Evolutionary conservation across 64 coral and sea anemone genomes (phyloP), one percentile per base, ranked within the genome.

Genomic region (Orbicella faveolata): DNA sequence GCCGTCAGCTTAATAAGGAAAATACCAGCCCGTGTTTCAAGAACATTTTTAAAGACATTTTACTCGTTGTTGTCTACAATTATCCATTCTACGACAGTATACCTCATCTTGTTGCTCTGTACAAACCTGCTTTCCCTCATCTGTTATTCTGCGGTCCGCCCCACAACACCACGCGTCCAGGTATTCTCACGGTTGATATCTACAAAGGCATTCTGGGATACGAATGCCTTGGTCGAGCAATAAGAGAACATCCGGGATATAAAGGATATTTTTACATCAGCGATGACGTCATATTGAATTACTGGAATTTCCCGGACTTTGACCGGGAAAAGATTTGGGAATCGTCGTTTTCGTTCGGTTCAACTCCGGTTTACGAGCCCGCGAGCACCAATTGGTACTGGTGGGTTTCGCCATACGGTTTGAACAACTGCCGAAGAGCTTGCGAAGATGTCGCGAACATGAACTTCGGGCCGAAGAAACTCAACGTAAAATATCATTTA

Each of bases 251-350:
- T 86, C 96, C 93, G 81, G 92, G 93, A 74, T 94, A 92, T 18
- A 64, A 90, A 55, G 96, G 96, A 3, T 98, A 98, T 94, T 98
- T 98, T 89, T 94, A 94, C 55, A 94, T 98, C 39, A 98, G 90
- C 26, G 96, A 98, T 94, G 96, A 98, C 39, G 93, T 98, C 21
- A 94, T 98, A 76, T 72, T 98, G 0, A 98, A 98, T 89, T 98
- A 94, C 36, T 98, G 96, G 96, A 98, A 98, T 79, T 88, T 98
- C 35, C 64, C 36, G 13, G 80, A 94, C 21, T 98, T 98, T 76
- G 87, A 98, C 36, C 37, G 75, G 23, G 83, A 63, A 59, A 86
- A 69, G 54, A 89, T 98, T 23, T 98, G 96, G 96, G 90, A 97
- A 16, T 97, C 95, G 20, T 92, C 95, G 15, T 93, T 78, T 36